Base-by-base conservation (phyloP, 2,888 invertebrate species). In the Caenorhabditis drosophilae region DNA sequence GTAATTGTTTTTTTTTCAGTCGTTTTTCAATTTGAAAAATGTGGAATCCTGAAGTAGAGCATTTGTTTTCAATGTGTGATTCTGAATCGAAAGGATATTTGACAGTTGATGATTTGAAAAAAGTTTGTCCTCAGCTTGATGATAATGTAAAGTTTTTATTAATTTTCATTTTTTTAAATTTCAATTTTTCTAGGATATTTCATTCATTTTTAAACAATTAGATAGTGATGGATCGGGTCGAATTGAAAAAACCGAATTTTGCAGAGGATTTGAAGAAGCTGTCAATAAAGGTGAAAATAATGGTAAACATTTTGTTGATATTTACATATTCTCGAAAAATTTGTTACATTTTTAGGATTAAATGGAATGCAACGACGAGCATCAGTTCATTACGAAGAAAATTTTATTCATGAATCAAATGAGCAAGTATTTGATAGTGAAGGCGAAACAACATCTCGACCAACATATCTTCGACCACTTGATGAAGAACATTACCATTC, bases 41-140 rank as follows among this genome's bases (percentile, higher is more conserved):
- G 67, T 46, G 56, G 57, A 67, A 60, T 22, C 60, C 48, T 18
- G 62, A 69, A 16, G 70, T 73, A 12, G 70, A 70, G 56, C 54
- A 59, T 36, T 38, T 70, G 16, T 73, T 70, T 45, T 45, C 58
- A 20, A 50, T 61, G n/a, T 73, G 72, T 51, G 73, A 70, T 49
- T 54, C 54, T 12, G 57, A 63, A 16, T 59, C 64, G 12, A 70
- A 70, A 31, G 69, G 86, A 3, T 85, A 77, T 72, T 84, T 86
- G 26, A 85, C 84, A 42, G 79, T 84, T 71, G 74, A 79, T 0
- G 86, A 86, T 64, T 76, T 86, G 25, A 79, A 82, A 22, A 74
- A 73, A 22, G 83, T 85, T 26, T 86, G 85, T 57, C 79, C 84
- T 1, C 85, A 86, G 36, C 78, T 86, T 25, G 80, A 73, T 36